Evolutionary conservation across 37 sponge, comb jelly and placozoan genomes (phyloP), one percentile per base, ranked within the genome.

Genomic region (Theonella swinhoei): DNA sequence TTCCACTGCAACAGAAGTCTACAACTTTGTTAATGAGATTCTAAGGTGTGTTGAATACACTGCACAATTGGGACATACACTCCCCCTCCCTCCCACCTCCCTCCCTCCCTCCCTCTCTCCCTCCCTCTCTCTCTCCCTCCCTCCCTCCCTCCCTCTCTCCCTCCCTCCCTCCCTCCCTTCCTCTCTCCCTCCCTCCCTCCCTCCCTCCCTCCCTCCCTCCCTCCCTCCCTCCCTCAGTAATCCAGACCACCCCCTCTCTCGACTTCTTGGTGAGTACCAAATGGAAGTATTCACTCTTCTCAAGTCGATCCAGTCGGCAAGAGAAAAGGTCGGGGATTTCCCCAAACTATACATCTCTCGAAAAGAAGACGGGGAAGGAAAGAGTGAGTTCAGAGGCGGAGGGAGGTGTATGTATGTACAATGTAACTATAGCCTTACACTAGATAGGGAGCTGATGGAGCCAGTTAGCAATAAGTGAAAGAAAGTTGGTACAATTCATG

Each of bases 181-280:
- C 43, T 66, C 81, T 38, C 70, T 38, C 69, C 42, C 1, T 36
- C 19, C 29, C 34, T 77, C 64, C 30, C 5, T 65, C 7, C 7
- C 19, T 23, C n/a, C 7, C 66, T 69, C 28, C 30, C 5, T 65
- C 7, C 7, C 19, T 23, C n/a, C 7, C 66, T 69, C 28, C 4
- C 43, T 66, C 81, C n/a, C 70, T 38, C 69, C 42, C 1, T 36
- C 19, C 29, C 34, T 77, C 64, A 94, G 95, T 20, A 74, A 68
- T 26, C 37, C 62, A 8, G 89, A 95, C 38, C 95, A 95, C 59
- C 95, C 95, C 14, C 70, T 95, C 39, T 40, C 75, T 26, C 77
- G 80, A 22, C 89, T 88, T 28, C 80, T 95, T 40, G 95, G 87
- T 0, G 88, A 87, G 74, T 80, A 75, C 37, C 95, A 95, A 78